phyloP scores from a whole-genome alignment of 2,797 vertebrate species.

The Acrossocheilus wenchowensis region DNA sequence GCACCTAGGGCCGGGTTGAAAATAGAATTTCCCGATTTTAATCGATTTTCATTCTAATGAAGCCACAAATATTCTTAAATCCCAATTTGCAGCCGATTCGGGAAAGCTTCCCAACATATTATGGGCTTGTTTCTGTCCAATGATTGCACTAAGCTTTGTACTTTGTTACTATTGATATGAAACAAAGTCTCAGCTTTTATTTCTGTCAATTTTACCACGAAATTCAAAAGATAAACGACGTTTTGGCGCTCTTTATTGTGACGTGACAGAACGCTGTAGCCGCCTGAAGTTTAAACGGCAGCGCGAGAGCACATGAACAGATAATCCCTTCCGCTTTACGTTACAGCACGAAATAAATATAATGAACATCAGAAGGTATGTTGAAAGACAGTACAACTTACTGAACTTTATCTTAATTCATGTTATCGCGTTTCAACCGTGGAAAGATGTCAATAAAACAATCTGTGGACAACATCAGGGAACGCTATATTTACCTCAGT shows the following conservation, averaged over 20 bases:
- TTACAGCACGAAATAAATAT: not conserved
- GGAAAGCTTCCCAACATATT: not conserved
- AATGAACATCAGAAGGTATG: not conserved
- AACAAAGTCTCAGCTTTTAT: not conserved
- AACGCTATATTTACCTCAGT: not conserved
- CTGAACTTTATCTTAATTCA: not conserved
- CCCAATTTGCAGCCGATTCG: not conserved
- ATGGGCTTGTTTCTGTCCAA: not conserved
- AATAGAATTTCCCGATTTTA: not conserved
- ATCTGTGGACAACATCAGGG: not conserved
- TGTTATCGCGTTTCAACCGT: not conserved
- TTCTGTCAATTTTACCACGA: not conserved
- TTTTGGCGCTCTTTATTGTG: not conserved
- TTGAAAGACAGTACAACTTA: not conserved
- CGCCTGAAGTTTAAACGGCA: not conserved
- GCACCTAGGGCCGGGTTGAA: not conserved
- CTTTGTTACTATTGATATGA: not conserved
- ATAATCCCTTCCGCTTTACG: not conserved
- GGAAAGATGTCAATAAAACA: not conserved
- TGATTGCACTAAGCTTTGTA: not conserved
- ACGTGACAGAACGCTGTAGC: not conserved
- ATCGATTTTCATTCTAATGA: not conserved
- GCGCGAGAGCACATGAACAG: not conserved
- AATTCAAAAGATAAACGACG: not conserved
- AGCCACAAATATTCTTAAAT: too few relatives aligned